phyloP scores from a whole-genome alignment of 2,113 vertebrate genomes.

The Monarcha castaneiventris region DNA sequence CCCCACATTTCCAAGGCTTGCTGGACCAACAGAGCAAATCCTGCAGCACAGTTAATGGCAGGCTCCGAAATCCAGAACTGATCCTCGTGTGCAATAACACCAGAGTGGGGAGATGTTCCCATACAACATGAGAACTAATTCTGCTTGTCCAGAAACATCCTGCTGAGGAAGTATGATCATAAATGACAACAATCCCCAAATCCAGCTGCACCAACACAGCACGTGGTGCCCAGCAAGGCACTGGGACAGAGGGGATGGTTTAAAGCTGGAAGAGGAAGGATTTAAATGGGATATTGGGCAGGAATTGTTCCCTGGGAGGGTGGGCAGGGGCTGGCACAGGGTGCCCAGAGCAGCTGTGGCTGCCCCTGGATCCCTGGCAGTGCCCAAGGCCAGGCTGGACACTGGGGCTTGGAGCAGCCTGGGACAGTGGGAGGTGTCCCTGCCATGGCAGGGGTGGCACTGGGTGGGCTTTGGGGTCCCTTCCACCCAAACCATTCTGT shows the following conservation, averaged over 20 bases:
- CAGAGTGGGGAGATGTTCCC: neutral
- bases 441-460: neutral
- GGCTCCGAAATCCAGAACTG: neutral
- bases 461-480: neutral
- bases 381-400: neutral
- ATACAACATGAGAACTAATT: neutral
- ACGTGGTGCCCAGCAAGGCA: neutral
- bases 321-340: neutral
- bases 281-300: neutral
- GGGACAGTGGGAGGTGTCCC: neutral
- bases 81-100: rapidly evolving
- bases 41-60: neutral
- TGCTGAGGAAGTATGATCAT: neutral
- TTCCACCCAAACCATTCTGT: neutral
- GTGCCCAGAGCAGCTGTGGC: neutral
- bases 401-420: neutral
- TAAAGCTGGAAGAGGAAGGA: neutral
- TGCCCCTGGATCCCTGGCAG: neutral
- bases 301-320: neutral
- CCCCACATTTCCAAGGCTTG: neutral
- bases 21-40: neutral
- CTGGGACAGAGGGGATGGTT: neutral
- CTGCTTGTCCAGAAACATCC: neutral
- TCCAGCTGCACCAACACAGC: neutral
- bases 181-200: neutral